These are phyloP conservation scores for Theocolax elegans DNA, from an alignment of 1,140 invertebrate genomes.

Conservation along the genomic window DNA sequence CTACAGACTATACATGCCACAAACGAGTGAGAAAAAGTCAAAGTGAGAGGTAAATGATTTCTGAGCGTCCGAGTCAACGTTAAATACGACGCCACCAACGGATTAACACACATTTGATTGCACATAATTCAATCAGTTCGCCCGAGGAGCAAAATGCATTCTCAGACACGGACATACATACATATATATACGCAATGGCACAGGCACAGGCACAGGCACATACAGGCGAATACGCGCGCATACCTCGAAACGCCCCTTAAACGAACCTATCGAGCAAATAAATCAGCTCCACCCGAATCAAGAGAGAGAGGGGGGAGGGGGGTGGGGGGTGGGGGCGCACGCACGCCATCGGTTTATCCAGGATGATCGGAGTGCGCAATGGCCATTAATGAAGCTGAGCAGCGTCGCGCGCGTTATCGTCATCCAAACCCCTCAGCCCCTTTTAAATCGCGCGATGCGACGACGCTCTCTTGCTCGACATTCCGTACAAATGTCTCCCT, in stretches of 20 bases:
- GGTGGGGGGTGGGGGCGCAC: no score
- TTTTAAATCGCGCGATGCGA: conserved; percentile 44
- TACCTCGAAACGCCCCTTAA: not conserved
- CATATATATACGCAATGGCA: no score
- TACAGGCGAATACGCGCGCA: not conserved
- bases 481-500: conserved; percentile 55
- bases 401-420: conserved; percentile 41
- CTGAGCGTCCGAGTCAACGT: no score
- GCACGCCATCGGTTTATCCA: conserved; percentile 17
- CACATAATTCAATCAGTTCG: conserved; percentile 2
- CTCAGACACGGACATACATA: no score
- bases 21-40: no score
- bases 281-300: conserved; percentile 30
- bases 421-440: conserved; percentile 13
- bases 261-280: conserved; percentile 1
- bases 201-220: no score
- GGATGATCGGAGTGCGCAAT: conserved; percentile 14
- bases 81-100: not conserved
- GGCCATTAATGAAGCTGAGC: conserved; percentile 39
- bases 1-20: no score
- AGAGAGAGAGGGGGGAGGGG: no score
- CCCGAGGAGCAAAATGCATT: not conserved
- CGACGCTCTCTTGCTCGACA: no score
- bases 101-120: conserved; percentile 1
- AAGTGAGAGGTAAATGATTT: no score